Conservation (phyloP, 1,140 invertebrate species). For the Stegodyphus mimosarum region DNA sequence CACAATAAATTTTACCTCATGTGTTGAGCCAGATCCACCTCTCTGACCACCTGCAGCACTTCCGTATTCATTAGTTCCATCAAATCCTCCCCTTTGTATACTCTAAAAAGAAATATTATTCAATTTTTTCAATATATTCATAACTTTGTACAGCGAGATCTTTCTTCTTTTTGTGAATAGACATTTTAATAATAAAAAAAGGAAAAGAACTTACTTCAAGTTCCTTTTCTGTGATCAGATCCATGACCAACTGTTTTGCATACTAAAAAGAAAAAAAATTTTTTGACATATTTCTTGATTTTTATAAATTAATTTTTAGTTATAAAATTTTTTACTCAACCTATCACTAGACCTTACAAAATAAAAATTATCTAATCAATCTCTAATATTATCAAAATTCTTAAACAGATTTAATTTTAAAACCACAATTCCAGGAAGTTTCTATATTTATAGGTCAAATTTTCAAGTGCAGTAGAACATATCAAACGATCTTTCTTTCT, state of each 20-base stretch:
- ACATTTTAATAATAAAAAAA: not conserved
- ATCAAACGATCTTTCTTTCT: no score
- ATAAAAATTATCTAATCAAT: no score
- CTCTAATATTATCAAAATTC: no score
- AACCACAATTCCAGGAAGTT: no score
- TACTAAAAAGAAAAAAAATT: conserved; percentile 39
- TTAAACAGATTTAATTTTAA: no score
- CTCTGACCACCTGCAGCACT: conserved; percentile 36
- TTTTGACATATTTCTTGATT: no score
- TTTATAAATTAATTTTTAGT: no score
- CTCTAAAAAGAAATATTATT: conserved; percentile 26
- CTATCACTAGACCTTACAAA: no score
- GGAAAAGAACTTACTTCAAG: conserved; percentile 70
- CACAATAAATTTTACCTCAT: conserved; percentile 24
- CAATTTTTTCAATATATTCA: not conserved
- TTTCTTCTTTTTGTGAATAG: not conserved
- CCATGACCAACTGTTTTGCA: conserved; percentile 94
- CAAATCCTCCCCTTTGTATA: conserved; percentile 46
- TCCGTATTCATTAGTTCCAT: conserved; percentile 59
- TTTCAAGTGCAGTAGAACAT: no score
- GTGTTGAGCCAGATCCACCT: conserved; percentile 20
- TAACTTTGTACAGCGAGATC: not conserved
- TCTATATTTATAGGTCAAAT: no score
- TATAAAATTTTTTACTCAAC: no score
- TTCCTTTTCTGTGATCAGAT: conserved; percentile 89